Conservation (phyloP, 1,140 invertebrate species). For the Eufriesea mexicana region DNA sequence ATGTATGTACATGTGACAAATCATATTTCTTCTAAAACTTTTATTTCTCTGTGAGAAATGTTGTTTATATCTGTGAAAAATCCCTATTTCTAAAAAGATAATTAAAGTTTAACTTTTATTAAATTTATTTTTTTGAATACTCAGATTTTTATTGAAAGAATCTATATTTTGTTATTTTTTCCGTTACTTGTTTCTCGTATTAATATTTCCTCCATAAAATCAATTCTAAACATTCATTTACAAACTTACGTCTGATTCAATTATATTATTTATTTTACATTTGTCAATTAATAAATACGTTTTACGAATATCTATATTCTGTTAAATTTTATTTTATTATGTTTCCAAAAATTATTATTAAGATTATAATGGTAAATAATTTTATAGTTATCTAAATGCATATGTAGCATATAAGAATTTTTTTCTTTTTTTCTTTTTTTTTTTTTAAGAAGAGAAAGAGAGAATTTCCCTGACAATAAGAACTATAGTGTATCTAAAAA, state of each 20-base stretch:
- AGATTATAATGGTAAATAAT: too few species aligned
- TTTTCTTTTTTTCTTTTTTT: too few species aligned
- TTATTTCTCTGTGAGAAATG: slow-evolving; percentile 51
- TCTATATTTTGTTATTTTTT: slow-evolving; percentile 29
- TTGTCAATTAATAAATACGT: slow-evolving; percentile 35
- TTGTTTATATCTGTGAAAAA: slow-evolving; percentile 21
- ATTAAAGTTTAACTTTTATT: slow-evolving; percentile 2
- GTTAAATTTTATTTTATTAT: slow-evolving; percentile 36
- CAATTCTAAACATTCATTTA: background rate
- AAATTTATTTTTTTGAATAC: slow-evolving; percentile 15
- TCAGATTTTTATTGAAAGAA: slow-evolving; percentile 15
- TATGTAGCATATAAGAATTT: background rate
- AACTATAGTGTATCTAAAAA: slow-evolving; percentile 20
- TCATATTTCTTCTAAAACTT: slow-evolving; percentile 31
- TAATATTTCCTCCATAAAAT: background rate
- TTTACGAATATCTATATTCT: slow-evolving; percentile 30
- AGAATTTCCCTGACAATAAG: slow-evolving; percentile 38
- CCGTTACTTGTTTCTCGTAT: slow-evolving; percentile 1
- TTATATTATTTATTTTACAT: slow-evolving; percentile 25
- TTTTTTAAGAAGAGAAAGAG: background rate
- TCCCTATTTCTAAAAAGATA: slow-evolving; percentile 13
- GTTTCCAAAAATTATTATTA: slow-evolving; percentile 23
- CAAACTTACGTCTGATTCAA: slow-evolving; percentile 11
- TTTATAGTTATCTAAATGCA: background rate
- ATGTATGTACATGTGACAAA: slow-evolving; percentile 23